Evolutionary conservation across 2,113 vertebrate genomes (phyloP), one percentile per base, ranked within the genome.

Genomic region (Cheilinus undulatus): DNA sequence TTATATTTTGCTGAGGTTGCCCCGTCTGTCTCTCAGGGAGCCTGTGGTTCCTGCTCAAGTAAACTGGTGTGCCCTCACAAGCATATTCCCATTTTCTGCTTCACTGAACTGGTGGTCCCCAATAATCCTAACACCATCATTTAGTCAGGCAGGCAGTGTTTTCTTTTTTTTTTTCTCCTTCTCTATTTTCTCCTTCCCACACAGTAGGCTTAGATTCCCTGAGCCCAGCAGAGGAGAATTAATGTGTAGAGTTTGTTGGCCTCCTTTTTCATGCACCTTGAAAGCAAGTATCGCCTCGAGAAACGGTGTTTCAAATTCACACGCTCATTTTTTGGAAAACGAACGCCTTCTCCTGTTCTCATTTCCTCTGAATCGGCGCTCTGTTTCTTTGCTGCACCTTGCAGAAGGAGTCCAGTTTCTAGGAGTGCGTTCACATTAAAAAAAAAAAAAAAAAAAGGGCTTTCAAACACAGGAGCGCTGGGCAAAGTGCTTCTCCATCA

Each of bases 71-170:
- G 82, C 79, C 86, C 86, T 91, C 83, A 80, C 85, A 85, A 88
- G 83, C 89, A 87, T 80, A 86, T 91, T 93, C 92, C 91, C 85
- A 93, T 93, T 93, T 93, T 92, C 90, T 85, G 92, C 92, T 92
- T 92, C 92, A 90, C 62, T 92, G 92, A 93, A 85, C 90, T 86
- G 86, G 80, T 76, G 88, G 88, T 88, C 86, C 84, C 89, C 90
- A 90, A 91, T 92, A 94, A 94, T 93, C 93, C 92, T 81, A 91
- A 92, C 91, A 88, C 91, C 90, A 92, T 92, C 87, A 91, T 92
- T 93, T 91, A 91, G 92, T 82, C 82, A 84, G 85, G 74, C 87
- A 63, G 84, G 76, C 83, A 27, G 78, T 87, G 78, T 78, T 85
- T 72, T 87, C 58, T 8, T 73, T 69, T 80, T 69, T 73, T 69